A percentile compares a stretch with the other conserved stretches of the same genome.
These are phyloP conservation scores for Augochlorella aurata DNA, from an alignment of 2,888 invertebrate species.

Conservation along the genomic window DNA sequence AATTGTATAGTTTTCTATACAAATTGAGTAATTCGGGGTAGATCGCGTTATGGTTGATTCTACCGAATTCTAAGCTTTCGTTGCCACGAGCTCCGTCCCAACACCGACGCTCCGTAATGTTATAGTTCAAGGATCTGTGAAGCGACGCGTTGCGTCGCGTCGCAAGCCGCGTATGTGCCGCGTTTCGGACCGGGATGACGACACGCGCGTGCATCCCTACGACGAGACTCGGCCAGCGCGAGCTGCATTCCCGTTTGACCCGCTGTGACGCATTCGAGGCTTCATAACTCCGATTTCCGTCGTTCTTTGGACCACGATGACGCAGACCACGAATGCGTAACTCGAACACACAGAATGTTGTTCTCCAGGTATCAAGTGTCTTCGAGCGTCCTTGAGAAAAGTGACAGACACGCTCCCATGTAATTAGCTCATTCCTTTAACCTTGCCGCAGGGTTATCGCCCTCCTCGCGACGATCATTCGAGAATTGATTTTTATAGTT, in stretches of 20 bases:
- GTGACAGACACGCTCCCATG: no score
- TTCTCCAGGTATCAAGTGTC: no score
- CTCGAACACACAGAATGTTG: not conserved
- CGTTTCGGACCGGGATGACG: constrained; percentile 5
- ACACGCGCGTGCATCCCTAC: constrained; percentile 3
- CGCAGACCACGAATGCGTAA: not conserved
- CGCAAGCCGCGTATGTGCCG: constrained; percentile 12
- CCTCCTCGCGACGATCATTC: no score
- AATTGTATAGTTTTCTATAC: no score
- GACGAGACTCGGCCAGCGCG: not conserved
- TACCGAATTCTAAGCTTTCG: no score
- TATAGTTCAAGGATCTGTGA: constrained; percentile 59
- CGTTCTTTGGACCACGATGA: not conserved
- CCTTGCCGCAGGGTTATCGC: no score
- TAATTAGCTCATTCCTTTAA: no score
- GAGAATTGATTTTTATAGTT: no score
- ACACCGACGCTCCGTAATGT: constrained; percentile 30
- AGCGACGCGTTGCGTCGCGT: constrained; percentile 18
- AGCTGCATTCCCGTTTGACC: not conserved
- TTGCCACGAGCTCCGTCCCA: not conserved
- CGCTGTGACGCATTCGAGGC: not conserved
- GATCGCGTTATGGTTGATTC: no score
- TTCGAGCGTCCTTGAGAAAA: no score
- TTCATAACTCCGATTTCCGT: not conserved
- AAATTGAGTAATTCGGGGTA: no score